Conservation (phyloP, 2,888 invertebrate species). For the Habrosyne pyritoides region DNA sequence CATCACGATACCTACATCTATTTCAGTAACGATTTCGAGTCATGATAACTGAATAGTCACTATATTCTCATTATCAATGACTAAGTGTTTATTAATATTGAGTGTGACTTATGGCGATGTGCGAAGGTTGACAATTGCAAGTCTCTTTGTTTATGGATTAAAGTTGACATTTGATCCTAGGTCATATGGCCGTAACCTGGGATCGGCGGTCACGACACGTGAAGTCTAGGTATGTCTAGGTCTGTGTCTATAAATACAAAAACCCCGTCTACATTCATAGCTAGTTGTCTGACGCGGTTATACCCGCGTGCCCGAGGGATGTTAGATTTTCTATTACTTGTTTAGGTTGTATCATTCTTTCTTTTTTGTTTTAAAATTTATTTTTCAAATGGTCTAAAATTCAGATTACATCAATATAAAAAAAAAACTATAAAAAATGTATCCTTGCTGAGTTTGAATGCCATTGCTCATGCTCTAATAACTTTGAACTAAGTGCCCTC, state of each 20-base stretch:
- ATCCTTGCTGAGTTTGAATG: no score
- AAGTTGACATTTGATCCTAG: slow-evolving; percentile 1
- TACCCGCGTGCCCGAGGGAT: no score
- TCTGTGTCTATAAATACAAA: background rate
- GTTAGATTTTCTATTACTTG: no score
- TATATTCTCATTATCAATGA: slow-evolving; percentile 25
- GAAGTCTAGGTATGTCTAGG: background rate
- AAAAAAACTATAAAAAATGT: no score
- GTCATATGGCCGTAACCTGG: background rate
- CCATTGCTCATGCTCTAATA: no score
- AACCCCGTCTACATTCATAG: background rate
- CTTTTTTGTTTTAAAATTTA: no score
- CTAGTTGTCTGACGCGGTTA: no score
- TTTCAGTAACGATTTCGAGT: slow-evolving; percentile 13
- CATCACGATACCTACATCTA: background rate
- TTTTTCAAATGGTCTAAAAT: no score
- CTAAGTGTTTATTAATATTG: slow-evolving; percentile 13
- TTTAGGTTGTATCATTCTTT: no score
- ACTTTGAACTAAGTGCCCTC: no score
- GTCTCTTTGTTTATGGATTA: background rate
- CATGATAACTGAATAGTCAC: slow-evolving; percentile 18
- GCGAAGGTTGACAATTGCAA: slow-evolving; percentile 7
- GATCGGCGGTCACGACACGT: slow-evolving; percentile 1
- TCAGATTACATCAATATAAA: no score
- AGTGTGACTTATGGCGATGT: slow-evolving; percentile 9